Evolutionary conservation across 2,113 vertebrate species (phyloP).

Genomic region (Sinocyclocheilus grahami): DNA sequence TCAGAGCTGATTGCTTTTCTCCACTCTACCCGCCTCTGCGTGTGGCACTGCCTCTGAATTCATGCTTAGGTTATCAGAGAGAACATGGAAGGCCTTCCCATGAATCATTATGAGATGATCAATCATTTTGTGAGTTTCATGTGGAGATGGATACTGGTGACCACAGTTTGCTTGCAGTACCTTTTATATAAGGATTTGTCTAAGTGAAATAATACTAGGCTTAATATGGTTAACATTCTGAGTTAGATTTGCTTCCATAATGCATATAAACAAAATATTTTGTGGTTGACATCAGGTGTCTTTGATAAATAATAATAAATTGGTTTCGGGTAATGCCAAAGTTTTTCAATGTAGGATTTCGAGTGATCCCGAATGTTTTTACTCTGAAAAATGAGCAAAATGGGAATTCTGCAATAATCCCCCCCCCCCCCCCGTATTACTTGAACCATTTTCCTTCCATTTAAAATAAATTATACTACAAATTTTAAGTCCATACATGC

Average conservation of each 20-base stretch:
- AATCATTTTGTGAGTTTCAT: neutral
- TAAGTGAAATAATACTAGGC: neutral
- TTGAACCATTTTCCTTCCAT: neutral
- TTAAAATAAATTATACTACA: neutral
- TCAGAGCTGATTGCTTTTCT: constrained; percentile 10
- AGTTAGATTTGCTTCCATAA: neutral
- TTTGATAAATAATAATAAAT: neutral
- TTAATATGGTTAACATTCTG: neutral
- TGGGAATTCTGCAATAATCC: neutral
- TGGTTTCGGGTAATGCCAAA: neutral
- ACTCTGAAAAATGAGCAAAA: neutral
- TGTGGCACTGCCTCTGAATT: neutral
- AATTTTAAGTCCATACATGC: neutral
- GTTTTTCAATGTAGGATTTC: neutral
- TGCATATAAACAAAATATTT: neutral
- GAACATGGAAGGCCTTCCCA: too few relatives aligned
- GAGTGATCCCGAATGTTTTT: neutral
- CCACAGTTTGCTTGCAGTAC: neutral
- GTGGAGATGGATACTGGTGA: neutral
- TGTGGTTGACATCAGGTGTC: neutral
- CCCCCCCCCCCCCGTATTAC: too few relatives aligned
- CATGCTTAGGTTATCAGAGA: neutral
- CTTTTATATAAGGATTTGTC: neutral
- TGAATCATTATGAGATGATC: neutral
- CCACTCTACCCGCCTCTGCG: neutral